phyloP scores from a whole-genome alignment of 1,140 invertebrate genomes.

The Zaprionus tsacasi region DNA sequence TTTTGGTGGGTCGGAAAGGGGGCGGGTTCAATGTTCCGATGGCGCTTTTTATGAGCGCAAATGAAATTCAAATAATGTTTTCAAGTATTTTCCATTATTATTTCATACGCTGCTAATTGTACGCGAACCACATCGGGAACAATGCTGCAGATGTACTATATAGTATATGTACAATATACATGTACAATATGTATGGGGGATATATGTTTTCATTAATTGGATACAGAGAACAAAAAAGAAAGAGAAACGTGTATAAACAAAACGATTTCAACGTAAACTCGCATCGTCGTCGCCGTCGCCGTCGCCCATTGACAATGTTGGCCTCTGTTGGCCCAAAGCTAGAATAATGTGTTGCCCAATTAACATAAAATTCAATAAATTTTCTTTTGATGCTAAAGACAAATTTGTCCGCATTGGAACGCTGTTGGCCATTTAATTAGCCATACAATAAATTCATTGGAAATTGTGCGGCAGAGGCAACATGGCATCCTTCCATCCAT shows the following conservation, averaged over 20 bases:
- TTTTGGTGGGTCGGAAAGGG: background rate
- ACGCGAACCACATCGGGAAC: constrained; percentile 38
- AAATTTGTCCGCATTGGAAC: constrained; percentile 44
- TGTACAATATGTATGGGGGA: too few relatives aligned
- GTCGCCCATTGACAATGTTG: constrained; percentile 15
- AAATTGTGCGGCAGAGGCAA: constrained; percentile 10
- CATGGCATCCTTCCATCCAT: background rate
- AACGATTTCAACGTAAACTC: background rate
- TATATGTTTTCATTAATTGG: constrained; percentile 59
- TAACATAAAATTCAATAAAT: constrained; percentile 61
- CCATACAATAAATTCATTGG: constrained; percentile 50
- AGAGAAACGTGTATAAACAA: constrained; percentile 19
- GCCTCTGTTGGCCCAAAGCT: constrained; percentile 18
- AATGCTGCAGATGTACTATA: constrained; percentile 2
- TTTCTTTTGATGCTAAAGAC: constrained; percentile 53
- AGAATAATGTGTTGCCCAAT: constrained; percentile 65
- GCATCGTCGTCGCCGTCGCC: background rate
- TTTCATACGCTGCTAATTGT: constrained; percentile 64
- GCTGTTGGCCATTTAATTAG: constrained; percentile 27
- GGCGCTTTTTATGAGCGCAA: constrained; percentile 50
- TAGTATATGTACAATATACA: background rate
- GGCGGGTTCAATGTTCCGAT: constrained; percentile 54
- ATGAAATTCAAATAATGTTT: constrained; percentile 56
- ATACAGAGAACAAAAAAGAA: background rate
- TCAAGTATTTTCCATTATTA: constrained; percentile 54